Percentiles rank a stretch among this genome's conserved stretches.
These are phyloP conservation scores for Drosophila borborema DNA, from an alignment of 2,888 invertebrate genomes.

Conservation along the genomic window DNA sequence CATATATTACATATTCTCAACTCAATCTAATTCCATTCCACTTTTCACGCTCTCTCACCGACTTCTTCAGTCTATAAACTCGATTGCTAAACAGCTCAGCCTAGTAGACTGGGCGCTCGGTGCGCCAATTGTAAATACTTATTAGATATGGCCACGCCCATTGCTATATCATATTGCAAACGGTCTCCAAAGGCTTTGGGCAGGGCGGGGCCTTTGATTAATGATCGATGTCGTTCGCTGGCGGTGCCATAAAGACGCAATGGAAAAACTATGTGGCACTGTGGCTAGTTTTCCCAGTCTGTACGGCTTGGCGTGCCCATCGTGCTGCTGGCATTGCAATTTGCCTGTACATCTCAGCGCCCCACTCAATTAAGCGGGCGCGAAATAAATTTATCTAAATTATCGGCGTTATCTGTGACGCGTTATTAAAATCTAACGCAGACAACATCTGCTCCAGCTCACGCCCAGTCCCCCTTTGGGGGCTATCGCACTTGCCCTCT, in stretches of 20 bases:
- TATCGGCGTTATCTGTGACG: slow-evolving; percentile 68
- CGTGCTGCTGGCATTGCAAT: slow-evolving; percentile 36
- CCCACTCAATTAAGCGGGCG: slow-evolving; percentile 70
- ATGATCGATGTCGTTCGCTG: slow-evolving; percentile 54
- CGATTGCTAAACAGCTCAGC: not conserved
- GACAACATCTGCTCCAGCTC: slow-evolving; percentile 26
- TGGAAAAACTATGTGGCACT: slow-evolving; percentile 29
- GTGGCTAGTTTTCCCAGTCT: slow-evolving; percentile 30
- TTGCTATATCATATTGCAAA: slow-evolving; percentile 36
- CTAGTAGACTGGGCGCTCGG: not conserved
- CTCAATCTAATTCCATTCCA: not conserved
- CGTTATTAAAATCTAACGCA: slow-evolving; percentile 69
- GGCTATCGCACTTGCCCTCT: not conserved
- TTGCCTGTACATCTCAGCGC: slow-evolving; percentile 36
- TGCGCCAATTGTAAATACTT: slow-evolving; percentile 21
- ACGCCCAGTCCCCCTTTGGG: not conserved
- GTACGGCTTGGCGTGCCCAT: slow-evolving; percentile 2
- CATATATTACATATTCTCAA: too few relatives aligned
- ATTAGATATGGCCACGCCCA: slow-evolving; percentile 42
- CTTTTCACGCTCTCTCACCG: too few relatives aligned
- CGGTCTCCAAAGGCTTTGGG: slow-evolving; percentile 43
- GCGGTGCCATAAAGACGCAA: slow-evolving; percentile 68
- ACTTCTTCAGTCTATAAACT: not conserved
- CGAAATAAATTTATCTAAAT: slow-evolving; percentile 78
- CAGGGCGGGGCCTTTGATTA: slow-evolving; percentile 53